Evolutionary conservation across 2,888 invertebrate genomes (phyloP).

Genomic region (Drosophila macrothrix): DNA sequence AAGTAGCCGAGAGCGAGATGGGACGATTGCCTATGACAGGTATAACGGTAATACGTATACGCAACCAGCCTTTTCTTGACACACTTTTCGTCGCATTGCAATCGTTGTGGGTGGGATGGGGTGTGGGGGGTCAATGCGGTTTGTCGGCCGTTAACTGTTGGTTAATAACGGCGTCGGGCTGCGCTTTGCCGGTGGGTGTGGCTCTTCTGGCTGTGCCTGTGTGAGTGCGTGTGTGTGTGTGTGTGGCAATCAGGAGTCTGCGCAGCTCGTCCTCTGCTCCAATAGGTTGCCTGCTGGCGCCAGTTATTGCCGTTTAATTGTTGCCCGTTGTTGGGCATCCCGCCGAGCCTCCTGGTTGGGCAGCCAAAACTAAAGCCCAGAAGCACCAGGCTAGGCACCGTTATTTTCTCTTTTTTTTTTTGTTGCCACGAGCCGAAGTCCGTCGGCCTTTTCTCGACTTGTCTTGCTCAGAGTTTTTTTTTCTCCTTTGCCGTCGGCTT

Average conservation of each 20-base stretch:
- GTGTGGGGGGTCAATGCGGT: conserved; percentile 16
- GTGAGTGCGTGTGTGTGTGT: conserved; percentile 2
- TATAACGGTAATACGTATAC: conserved; percentile 57
- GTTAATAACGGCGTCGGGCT: conserved; percentile 52
- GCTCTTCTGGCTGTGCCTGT: conserved; percentile 46
- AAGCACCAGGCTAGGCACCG: conserved; percentile 24
- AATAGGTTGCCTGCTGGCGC: conserved; percentile 69
- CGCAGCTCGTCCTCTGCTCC: conserved; percentile 74
- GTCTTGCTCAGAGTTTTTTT: conserved; percentile 14
- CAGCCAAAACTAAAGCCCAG: conserved; percentile 24
- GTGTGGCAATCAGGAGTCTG: conserved; percentile 71
- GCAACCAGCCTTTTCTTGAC: conserved; percentile 57
- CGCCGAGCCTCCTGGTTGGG: conserved; percentile 71
- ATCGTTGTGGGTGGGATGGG: background rate
- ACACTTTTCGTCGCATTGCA: conserved; percentile 54
- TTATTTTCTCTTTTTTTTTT: background rate
- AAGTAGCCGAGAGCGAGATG: conserved; percentile 42
- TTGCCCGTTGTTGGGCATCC: conserved; percentile 54
- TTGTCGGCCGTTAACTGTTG: conserved; percentile 64
- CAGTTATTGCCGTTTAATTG: conserved; percentile 65
- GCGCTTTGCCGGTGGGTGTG: conserved; percentile 73
- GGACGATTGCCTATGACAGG: conserved; percentile 60
- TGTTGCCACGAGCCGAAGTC: conserved; percentile 13
- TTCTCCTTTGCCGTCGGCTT: conserved; percentile 34
- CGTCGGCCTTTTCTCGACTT: conserved; percentile 46